These are phyloP conservation scores for Nebria ingens DNA, from an alignment of 1,140 invertebrate species.

Conservation along the genomic window DNA sequence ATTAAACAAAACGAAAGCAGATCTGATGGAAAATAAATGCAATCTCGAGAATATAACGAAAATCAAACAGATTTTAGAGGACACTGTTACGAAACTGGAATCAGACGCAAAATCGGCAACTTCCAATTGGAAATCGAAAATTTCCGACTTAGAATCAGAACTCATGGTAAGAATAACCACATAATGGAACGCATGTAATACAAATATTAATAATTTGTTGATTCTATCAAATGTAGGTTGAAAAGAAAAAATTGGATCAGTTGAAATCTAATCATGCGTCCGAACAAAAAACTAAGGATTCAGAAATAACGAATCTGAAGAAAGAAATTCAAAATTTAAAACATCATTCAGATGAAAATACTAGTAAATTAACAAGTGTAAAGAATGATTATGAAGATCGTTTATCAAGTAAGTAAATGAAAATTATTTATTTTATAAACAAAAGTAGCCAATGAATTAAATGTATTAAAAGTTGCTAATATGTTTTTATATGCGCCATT, in stretches of 20 bases:
- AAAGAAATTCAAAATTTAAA: too few species aligned
- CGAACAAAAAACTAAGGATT: constrained; percentile 51
- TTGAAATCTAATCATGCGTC: constrained; percentile 49
- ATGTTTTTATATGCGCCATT: too few species aligned
- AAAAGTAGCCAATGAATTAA: too few species aligned
- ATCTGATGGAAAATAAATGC: constrained; percentile 41
- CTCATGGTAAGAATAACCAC: constrained; percentile 38
- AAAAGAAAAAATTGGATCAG: constrained; percentile 50
- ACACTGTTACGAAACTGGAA: constrained; percentile 43
- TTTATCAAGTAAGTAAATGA: constrained; percentile 46
- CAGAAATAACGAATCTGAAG: constrained; percentile 52
- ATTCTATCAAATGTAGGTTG: too few species aligned
- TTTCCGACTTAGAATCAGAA: constrained; percentile 50
- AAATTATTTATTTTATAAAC: constrained; percentile 18
- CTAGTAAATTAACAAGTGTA: constrained; percentile 49
- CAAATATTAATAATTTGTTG: constrained; percentile 15
- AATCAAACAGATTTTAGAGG: constrained; percentile 41
- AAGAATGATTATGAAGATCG: constrained; percentile 55
- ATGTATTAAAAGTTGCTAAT: too few species aligned
- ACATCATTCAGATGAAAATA: constrained; percentile 48
- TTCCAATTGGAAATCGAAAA: constrained; percentile 46
- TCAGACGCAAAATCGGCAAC: constrained; percentile 42
- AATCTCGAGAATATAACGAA: constrained; percentile 54
- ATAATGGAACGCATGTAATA: too few species aligned
- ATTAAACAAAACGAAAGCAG: constrained; percentile 38